Evolutionary conservation across 1,140 invertebrate genomes (phyloP).

Genomic region (Centruroides sculpturatus): DNA sequence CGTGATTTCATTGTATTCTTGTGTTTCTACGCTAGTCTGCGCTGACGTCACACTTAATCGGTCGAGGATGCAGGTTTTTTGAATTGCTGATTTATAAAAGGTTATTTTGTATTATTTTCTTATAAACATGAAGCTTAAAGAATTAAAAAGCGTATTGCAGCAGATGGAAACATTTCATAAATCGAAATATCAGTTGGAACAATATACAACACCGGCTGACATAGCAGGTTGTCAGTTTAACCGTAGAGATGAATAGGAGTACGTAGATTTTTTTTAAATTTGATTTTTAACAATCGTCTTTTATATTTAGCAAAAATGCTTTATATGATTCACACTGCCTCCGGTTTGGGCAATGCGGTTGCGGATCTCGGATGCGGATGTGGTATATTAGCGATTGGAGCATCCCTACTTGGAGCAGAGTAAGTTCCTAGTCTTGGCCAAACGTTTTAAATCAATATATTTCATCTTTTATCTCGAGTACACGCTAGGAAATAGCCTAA

Average conservation of each 20-base stretch:
- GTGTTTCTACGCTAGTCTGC: too few relatives aligned
- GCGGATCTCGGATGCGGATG: constrained; percentile 87
- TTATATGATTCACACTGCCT: constrained; percentile 63
- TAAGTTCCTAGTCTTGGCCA: constrained; percentile 14
- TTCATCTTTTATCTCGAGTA: too few relatives aligned
- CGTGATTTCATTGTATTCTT: too few relatives aligned
- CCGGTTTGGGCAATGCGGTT: constrained; percentile 41
- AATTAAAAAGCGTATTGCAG: constrained; percentile 65
- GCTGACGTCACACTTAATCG: too few relatives aligned
- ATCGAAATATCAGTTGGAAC: constrained; percentile 80
- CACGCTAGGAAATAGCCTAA: too few relatives aligned
- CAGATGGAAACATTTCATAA: constrained; percentile 64
- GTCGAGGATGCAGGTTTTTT: too few relatives aligned
- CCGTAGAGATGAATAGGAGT: background rate
- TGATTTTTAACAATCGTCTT: background rate
- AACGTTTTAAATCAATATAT: too few relatives aligned
- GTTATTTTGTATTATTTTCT: too few relatives aligned
- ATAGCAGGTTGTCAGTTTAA: constrained; percentile 44
- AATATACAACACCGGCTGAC: constrained; percentile 84
- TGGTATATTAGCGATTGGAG: constrained; percentile 68
- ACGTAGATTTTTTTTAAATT: background rate
- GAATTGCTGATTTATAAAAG: too few relatives aligned
- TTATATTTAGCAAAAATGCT: constrained; percentile 50
- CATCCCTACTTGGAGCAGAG: constrained; percentile 54
- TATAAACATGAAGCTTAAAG: constrained; percentile 43